These are phyloP conservation scores for Mellivora capensis DNA, from an alignment of 2,113 vertebrate species.

Conservation along the genomic window DNA sequence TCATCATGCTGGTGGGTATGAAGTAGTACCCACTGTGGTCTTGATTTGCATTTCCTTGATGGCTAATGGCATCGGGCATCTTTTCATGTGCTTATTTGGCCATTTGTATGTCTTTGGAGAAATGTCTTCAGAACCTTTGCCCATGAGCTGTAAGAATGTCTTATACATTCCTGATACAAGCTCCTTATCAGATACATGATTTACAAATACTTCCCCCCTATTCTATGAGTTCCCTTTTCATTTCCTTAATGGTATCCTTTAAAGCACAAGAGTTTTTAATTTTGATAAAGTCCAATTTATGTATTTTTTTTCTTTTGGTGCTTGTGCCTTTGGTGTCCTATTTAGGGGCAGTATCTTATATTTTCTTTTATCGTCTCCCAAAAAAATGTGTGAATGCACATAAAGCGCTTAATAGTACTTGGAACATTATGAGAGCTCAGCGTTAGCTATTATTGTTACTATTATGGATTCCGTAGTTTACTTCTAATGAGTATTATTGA, in stretches of 20 bases:
- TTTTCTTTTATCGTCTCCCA: not conserved
- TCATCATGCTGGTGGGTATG: not conserved
- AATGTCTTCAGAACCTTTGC: not conserved
- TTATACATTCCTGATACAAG: not conserved
- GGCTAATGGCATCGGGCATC: not conserved
- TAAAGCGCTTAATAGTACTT: not conserved
- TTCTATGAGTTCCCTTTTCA: not conserved
- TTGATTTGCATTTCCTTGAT: not conserved
- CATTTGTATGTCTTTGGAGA: not conserved
- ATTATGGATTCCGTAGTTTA: not conserved
- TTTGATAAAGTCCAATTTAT: not conserved
- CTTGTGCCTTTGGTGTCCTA: not conserved
- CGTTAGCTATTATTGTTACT: not conserved
- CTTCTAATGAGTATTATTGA: not conserved
- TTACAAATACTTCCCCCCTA: not conserved
- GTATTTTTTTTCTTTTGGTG: not conserved
- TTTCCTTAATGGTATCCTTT: constrained; percentile 8
- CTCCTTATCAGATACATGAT: not conserved
- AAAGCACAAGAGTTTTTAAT: constrained; percentile 9
- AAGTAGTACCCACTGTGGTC: not conserved
- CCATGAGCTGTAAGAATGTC: not conserved
- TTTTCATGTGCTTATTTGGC: not conserved
- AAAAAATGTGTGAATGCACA: not conserved
- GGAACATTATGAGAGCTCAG: not conserved
- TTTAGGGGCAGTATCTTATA: not conserved